Percentiles rank a stretch among this genome's conserved stretches.
These are phyloP conservation scores for Taenaris catops DNA, from an alignment of 2,888 invertebrate species.

Conservation along the genomic window DNA sequence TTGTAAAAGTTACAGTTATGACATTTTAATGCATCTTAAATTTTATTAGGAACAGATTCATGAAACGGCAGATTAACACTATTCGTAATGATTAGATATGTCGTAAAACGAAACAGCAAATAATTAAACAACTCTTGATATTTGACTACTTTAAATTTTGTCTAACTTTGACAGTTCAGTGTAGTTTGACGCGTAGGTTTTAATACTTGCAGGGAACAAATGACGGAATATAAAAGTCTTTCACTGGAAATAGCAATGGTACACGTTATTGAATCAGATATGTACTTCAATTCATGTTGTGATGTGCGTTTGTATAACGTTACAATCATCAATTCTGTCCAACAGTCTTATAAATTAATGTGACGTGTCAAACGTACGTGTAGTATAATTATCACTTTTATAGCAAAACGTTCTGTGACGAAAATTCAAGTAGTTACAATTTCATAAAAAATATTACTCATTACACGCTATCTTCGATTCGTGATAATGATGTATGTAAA, in stretches of 20 bases:
- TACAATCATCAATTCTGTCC: conserved; percentile 72
- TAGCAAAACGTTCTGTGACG: conserved; percentile 7
- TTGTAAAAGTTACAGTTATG: too few relatives aligned
- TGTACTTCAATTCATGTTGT: conserved; percentile 45
- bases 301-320: conserved; percentile 36
- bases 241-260: conserved; percentile 42
- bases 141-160: too few relatives aligned
- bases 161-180: conserved; percentile 11
- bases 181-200: conserved; percentile 16
- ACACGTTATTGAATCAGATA: conserved; percentile 38
- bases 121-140: too few relatives aligned
- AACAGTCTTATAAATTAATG: conserved; percentile 66
- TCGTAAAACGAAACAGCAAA: too few relatives aligned
- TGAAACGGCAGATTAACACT: too few relatives aligned
- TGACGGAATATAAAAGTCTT: conserved; percentile 63
- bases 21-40: too few relatives aligned
- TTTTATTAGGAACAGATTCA: too few relatives aligned
- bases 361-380: conserved; percentile 35
- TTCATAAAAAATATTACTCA: conserved; percentile 18
- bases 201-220: conserved; percentile 68
- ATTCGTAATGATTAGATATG: too few relatives aligned
- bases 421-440: background rate
- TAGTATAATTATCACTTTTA: conserved; percentile 6
- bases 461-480: background rate
- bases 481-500: background rate